Base-by-base conservation (phyloP, 2,797 vertebrate genomes). In the Somateria mollissima region DNA sequence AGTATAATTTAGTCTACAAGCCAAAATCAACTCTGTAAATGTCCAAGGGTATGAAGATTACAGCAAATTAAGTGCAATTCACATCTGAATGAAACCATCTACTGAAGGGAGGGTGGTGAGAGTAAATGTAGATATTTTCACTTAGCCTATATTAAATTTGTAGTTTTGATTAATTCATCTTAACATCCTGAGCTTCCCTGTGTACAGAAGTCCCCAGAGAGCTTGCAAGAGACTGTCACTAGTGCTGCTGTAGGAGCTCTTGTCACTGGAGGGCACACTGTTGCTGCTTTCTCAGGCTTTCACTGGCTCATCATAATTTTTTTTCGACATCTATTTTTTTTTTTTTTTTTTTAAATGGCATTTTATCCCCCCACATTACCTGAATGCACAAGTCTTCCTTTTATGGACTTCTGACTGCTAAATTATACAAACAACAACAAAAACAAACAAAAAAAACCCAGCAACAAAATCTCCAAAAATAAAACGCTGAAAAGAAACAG, bases 231-330 rank as follows among this genome's bases (percentile, higher is more conserved):
- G 43, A 8, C 56, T 58, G 56, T 56, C 71, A 15, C 36, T 57
- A 2, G 1, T 1, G 45, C 90, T 96, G 92, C 91, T 92, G 92
- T 93, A 90, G 95, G 94, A 84, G 85, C 83, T 94, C 61, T 91
- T 77, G 95, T 94, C 95, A 94, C 95, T 94, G 90, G 95, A 97
- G 95, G 96, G 95, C 95, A 96, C 75, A 90, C 87, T 95, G 85
- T 75, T 77, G 92, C 95, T 96, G 95, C 87, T 92, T 84, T 96
- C 60, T 0, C 76, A 57, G 79, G 34, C 76, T 84, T 36, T 9
- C 79, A 18, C 43, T 20, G 56, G 25, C 70, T 92, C 84, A 41
- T 67, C 85, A 53, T 73, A 7, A 6, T 13, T 7, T 54, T 27
- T 81, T 90, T 39, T 45, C 13, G 79, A 45, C 1, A 75, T 73